Conservation (phyloP, 1,140 invertebrate genomes). For the Ceratina australensis region DNA sequence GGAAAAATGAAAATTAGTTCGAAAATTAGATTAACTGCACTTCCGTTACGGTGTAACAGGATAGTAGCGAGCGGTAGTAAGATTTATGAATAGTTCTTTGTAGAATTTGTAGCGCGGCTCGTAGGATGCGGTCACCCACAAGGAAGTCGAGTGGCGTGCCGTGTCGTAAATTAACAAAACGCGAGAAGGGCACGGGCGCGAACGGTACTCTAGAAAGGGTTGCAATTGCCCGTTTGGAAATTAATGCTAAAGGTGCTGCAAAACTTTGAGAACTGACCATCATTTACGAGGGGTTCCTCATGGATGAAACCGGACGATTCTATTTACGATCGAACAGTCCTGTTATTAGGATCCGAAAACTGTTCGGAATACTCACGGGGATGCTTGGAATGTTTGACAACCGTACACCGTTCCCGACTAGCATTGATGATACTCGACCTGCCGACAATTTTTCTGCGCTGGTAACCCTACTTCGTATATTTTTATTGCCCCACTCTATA, state of each 20-base stretch:
- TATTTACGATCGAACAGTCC: slow-evolving; percentile 1
- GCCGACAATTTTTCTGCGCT: too few relatives aligned
- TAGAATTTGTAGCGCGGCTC: slow-evolving; percentile 28
- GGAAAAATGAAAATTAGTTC: too few relatives aligned
- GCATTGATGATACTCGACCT: too few relatives aligned
- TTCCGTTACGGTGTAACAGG: slow-evolving; percentile 16
- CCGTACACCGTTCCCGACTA: too few relatives aligned
- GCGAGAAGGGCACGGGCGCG: too few relatives aligned
- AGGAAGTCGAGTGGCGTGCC: slow-evolving; percentile 28
- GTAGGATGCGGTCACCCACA: slow-evolving; percentile 55
- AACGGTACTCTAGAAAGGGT: background rate
- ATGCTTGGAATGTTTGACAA: too few relatives aligned
- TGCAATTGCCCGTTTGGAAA: background rate
- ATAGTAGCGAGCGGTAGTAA: background rate
- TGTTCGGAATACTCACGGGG: too few relatives aligned
- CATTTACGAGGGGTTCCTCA: background rate
- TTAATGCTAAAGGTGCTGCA: background rate
- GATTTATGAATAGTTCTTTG: slow-evolving; percentile 51
- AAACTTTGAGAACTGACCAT: slow-evolving; percentile 4
- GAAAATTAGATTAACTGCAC: slow-evolving; percentile 5
- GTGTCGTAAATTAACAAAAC: slow-evolving; percentile 55
- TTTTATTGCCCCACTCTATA: too few relatives aligned
- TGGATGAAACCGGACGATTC: slow-evolving; percentile 1
- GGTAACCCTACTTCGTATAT: too few relatives aligned
- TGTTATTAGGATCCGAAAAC: too few relatives aligned